Evolutionary conservation across 2,888 invertebrate species (phyloP).

Genomic region (Platycheirus albimanus): DNA sequence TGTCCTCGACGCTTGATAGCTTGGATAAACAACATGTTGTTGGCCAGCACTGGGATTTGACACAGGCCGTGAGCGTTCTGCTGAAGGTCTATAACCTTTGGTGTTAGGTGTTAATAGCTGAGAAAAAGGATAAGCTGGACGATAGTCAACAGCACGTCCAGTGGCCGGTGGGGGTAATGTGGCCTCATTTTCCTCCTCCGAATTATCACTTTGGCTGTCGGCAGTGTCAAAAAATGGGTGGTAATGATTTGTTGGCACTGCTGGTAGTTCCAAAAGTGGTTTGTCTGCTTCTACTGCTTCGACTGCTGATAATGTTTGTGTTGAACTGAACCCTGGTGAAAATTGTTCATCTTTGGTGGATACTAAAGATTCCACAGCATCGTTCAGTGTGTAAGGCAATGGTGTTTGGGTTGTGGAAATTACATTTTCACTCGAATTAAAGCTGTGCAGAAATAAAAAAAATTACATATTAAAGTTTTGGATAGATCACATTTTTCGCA

Average conservation of each 20-base stretch:
- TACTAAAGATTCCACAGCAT: conserved; percentile 50
- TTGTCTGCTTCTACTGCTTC: not conserved
- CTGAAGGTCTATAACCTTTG: conserved; percentile 71
- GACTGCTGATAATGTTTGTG: conserved; percentile 40
- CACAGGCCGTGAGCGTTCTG: conserved; percentile 52
- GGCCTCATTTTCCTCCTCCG: conserved; percentile 33
- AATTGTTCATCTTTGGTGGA: conserved; percentile 53
- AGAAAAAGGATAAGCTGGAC: conserved; percentile 80
- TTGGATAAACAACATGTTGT: conserved; percentile 73
- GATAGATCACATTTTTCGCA: no score
- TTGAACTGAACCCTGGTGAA: conserved; percentile 61
- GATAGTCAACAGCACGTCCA: conserved; percentile 81
- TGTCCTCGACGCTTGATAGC: conserved; percentile 71
- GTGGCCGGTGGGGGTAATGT: conserved; percentile 74
- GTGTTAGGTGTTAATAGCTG: conserved; percentile 77
- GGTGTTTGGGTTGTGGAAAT: conserved; percentile 76
- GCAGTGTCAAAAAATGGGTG: conserved; percentile 46
- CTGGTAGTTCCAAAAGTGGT: conserved; percentile 21
- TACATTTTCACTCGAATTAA: conserved; percentile 80
- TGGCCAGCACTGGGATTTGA: conserved; percentile 33
- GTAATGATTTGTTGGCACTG: conserved; percentile 61
- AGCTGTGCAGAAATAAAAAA: conserved; percentile 75
- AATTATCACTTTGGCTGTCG: conserved; percentile 46
- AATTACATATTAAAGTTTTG: not conserved
- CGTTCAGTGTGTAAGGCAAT: conserved; percentile 38